Evolutionary conservation across 2,113 vertebrate genomes (phyloP), one percentile per base, ranked within the genome.

Genomic region (Pampusana beccarii): DNA sequence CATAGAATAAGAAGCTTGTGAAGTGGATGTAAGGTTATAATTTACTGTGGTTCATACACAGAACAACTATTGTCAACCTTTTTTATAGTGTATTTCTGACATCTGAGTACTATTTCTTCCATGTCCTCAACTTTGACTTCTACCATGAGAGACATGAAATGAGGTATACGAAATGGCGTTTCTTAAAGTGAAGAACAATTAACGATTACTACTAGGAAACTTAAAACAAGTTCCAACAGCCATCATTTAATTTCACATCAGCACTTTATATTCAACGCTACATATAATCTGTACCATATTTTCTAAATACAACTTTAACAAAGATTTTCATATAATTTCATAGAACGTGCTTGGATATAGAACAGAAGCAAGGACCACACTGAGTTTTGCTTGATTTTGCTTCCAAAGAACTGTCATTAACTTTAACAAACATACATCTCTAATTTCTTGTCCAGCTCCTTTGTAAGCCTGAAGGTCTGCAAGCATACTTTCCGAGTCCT

Each of bases 361-460:
- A 96, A 60, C 7, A 69, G 61, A 71, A 95, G 66, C 33, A 70
- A 70, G 11, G 77, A 92, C 88, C 14, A 36, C n/a, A 53, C 2
- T 4, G 5, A 78, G 16, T 64, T 86, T 69, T 82, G 42, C 62
- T 93, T 65, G 38, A 48, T 74, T 89, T 88, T 90, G 34, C 56
- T 92, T 94, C 60, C 48, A 46, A 72, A 89, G 28, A 89, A 77
- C 29, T 77, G 42, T 70, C 80, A 82, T 73, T 87, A 81, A 50
- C 64, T 44, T 60, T 93, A 80, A 60, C 38, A 95, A 98, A 81
- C 98, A 71, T 98, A 99, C 99, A 93, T 99, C 99, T 98, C 99
- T 98, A 97, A 99, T 99, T 98, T 99, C 99, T 86, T 99, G 99
- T 54, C 99, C 99, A 2, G 99, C 99, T 95, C 99, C 99, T 97